Percentiles rank a stretch among this genome's conserved stretches.
phyloP scores from a whole-genome alignment of 1,140 invertebrate species.

The Acromyrmex heyeri region DNA sequence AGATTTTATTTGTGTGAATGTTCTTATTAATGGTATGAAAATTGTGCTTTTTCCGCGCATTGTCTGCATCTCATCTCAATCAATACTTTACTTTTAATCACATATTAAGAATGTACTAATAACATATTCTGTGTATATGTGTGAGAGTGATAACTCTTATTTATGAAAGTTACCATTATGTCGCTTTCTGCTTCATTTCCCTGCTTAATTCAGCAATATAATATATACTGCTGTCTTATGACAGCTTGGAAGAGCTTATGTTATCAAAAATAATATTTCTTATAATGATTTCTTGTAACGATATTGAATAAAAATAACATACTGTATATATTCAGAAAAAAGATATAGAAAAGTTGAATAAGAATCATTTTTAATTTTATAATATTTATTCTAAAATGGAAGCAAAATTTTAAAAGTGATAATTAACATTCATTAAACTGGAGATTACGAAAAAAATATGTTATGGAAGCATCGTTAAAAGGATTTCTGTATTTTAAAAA shows the following conservation, averaged over 20 bases:
- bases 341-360: conserved; percentile 19
- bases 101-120: conserved; percentile 27
- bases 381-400: neutral
- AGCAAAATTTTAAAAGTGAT: neutral
- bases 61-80: neutral
- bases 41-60: conserved; percentile 33
- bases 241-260: conserved; percentile 41
- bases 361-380: neutral
- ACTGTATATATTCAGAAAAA: neutral
- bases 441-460: conserved; percentile 10
- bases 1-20: conserved; percentile 28
- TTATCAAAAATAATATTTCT: conserved; percentile 21
- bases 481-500: neutral
- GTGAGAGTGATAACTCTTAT: conserved; percentile 14
- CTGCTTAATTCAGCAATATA: conserved; percentile 18
- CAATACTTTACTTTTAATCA: conserved; percentile 9
- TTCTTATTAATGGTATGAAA: conserved; percentile 58
- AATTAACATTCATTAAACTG: neutral
- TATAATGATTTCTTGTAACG: neutral
- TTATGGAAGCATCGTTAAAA: conserved; percentile 7
- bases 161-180: conserved; percentile 23
- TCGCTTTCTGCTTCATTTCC: conserved; percentile 5
- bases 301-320: conserved; percentile 29
- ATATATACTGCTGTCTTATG: conserved; percentile 4
- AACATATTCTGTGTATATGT: neutral